A percentile compares a stretch with the other conserved stretches of the same genome.
These are phyloP conservation scores for Cyrtonyx montezumae DNA, from an alignment of 2,113 vertebrate genomes.

Conservation along the genomic window DNA sequence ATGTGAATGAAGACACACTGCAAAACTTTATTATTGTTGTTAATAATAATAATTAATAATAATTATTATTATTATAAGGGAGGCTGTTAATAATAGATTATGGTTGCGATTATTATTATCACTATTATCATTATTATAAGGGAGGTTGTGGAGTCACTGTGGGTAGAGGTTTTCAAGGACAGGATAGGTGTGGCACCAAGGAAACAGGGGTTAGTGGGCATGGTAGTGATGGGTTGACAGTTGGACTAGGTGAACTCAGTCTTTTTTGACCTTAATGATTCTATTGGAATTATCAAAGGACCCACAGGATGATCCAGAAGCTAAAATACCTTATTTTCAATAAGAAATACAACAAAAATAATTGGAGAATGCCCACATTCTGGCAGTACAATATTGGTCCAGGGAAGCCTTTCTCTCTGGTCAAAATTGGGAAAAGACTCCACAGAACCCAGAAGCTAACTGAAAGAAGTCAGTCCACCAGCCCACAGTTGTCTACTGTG, in stretches of 20 bases:
- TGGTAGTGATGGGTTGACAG: too few species aligned
- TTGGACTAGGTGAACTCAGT: too few species aligned
- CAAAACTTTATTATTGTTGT: neutral
- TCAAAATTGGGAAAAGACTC: neutral
- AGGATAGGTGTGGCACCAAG: too few species aligned
- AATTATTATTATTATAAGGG: too few species aligned
- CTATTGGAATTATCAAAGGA: neutral
- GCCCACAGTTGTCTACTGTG: neutral
- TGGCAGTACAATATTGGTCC: neutral
- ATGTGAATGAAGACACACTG: neutral
- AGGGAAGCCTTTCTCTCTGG: neutral
- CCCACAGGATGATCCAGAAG: neutral
- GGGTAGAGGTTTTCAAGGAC: too few species aligned
- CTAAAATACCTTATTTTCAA: neutral
- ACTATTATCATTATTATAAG: too few species aligned
- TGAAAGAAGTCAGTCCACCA: neutral
- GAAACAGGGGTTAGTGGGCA: too few species aligned
- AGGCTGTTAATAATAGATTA: too few species aligned
- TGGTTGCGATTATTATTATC: too few species aligned
- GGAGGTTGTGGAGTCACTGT: too few species aligned
- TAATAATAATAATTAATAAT: neutral
- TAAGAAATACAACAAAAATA: neutral
- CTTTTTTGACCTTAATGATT: too few species aligned
- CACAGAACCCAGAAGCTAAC: neutral
- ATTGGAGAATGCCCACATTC: neutral